Base-by-base conservation (phyloP, 2,797 vertebrate genomes). In the Apodemus agrarius region DNA sequence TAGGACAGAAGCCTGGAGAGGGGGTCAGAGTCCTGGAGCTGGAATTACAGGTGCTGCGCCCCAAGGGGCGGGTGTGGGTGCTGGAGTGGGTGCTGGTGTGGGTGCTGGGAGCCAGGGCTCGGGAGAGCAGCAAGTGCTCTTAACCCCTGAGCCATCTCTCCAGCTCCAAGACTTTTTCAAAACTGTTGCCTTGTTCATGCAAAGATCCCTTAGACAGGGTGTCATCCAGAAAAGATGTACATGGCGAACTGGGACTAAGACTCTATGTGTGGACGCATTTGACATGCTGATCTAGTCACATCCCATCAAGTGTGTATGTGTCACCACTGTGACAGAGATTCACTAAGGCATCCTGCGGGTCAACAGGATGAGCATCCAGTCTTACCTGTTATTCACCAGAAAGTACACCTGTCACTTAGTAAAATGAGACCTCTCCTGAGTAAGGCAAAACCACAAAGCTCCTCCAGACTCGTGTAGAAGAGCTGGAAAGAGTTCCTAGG, bases 311-410 rank as follows among this genome's bases (percentile, higher is more conserved):
- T 76, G 24, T 29, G 14, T 26, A 37, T 26, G 17, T 63, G 67
- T 7, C 54, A 61, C 17, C 40, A 92, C 74, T 85, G 49, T 19
- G 57, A 34, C 76, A 80, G 1, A 92, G 76, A 88, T 21, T 80
- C 87, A 21, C 43, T 59, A 46, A 7, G 40, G 49, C 7, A 80
- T 34, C 69, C 67, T 74, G 19, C 54, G 43, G 69, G 52, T 79
- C 40, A 83, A 88, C 26, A 81, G 75, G n/a, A n/a, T 67, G 10
- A 65, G 49, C 26, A 75, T 87, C 1, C 24, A 37, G 31, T 87
- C 49, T 72, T 87, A 40, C 67, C 83, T 74, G 82, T 93, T 63
- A 81, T 19, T 81, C n/a, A 87, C 49, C 59, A 34, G 93, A 94
- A 95, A 54, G 31, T 37, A 10, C 31, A 94, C 13, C 34, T 88